These are phyloP conservation scores for Arvicanthis niloticus DNA, from an alignment of 2,113 vertebrate species.

Conservation along the genomic window DNA sequence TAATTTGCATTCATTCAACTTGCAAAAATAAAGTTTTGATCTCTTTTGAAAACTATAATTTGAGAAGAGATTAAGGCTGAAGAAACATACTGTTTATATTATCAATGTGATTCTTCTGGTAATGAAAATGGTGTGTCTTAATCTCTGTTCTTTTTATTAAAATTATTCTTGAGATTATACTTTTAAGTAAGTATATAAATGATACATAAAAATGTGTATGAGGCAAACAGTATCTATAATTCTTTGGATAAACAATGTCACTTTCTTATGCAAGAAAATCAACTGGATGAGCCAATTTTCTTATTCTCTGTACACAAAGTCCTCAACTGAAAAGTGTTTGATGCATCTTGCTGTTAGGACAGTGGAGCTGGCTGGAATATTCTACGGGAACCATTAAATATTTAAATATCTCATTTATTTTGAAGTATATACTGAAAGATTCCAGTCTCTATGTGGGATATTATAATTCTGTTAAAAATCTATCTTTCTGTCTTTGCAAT, in stretches of 20 bases:
- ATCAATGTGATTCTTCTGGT: neutral
- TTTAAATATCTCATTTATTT: slow-evolving; percentile 51
- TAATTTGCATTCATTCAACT: neutral
- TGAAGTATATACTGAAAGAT: neutral
- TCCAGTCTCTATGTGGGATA: neutral
- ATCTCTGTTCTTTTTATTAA: neutral
- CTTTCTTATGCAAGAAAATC: neutral
- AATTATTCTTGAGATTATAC: neutral
- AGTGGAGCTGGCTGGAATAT: neutral
- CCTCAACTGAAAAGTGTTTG: neutral
- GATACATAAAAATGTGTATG: neutral
- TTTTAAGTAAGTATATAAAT: slow-evolving; percentile 22
- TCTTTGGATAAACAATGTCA: neutral
- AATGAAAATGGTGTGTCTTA: neutral
- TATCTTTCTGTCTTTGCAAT: slow-evolving; percentile 6
- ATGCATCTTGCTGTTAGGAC: neutral
- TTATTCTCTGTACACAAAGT: slow-evolving; percentile 3
- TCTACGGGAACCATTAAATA: slow-evolving; percentile 37
- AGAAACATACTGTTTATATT: neutral
- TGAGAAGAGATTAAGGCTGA: neutral
- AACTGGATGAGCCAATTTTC: neutral
- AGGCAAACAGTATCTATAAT: neutral
- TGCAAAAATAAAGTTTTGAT: neutral
- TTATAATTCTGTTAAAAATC: slow-evolving; percentile 19
- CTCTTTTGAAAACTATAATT: slow-evolving; percentile 38